Percentiles rank a stretch among this genome's conserved stretches.
These are phyloP conservation scores for Amblyornis subalaris DNA, from an alignment of 2,113 vertebrate genomes.

Conservation along the genomic window DNA sequence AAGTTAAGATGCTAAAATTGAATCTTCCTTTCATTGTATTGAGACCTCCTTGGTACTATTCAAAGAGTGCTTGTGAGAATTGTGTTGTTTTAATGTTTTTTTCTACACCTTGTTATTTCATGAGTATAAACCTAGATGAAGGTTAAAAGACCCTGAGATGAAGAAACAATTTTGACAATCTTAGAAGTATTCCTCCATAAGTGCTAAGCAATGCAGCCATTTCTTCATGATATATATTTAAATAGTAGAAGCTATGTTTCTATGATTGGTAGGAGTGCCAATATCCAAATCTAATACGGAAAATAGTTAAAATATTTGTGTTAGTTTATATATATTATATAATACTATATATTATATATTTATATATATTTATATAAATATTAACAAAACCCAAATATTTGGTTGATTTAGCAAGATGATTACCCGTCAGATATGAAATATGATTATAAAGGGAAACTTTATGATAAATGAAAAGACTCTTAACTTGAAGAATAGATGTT, in stretches of 20 bases:
- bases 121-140: background rate
- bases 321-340: background rate
- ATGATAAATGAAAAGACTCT: slow-evolving; percentile 25
- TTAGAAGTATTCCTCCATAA: background rate
- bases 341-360: no score
- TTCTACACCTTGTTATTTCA: background rate
- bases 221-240: background rate
- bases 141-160: background rate
- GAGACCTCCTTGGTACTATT: background rate
- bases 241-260: background rate
- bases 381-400: background rate
- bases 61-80: background rate
- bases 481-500: slow-evolving; percentile 6
- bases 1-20: background rate
- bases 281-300: background rate
- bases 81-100: background rate
- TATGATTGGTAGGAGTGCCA: background rate
- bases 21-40: background rate
- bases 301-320: background rate
- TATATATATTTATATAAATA: background rate
- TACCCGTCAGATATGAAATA: slow-evolving; percentile 49
- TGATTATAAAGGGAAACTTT: background rate
- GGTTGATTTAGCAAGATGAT: background rate
- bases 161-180: background rate
- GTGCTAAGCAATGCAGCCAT: background rate